Conservation (phyloP, 2,113 vertebrate species). For the Dipodomys spectabilis region DNA sequence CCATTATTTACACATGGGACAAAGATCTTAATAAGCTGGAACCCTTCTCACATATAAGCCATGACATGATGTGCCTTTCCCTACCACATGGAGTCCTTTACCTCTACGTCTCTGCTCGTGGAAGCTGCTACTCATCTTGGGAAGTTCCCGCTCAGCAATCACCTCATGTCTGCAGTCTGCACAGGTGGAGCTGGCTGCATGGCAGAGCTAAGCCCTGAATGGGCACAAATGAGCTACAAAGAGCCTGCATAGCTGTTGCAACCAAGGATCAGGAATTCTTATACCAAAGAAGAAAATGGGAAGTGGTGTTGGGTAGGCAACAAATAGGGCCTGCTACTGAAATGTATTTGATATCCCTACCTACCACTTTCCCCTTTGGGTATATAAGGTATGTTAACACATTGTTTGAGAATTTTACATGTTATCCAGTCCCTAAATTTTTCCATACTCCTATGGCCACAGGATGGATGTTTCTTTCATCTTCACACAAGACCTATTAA, state of each 20-base stretch:
- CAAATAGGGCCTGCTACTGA: background rate
- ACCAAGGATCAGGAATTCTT: background rate
- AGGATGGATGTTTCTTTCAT: background rate
- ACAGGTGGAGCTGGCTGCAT: background rate
- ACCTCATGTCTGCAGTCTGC: background rate
- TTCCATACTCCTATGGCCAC: background rate
- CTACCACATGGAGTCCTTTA: background rate
- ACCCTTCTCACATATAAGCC: background rate
- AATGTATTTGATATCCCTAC: background rate
- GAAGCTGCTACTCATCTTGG: background rate
- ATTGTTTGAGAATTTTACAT: background rate
- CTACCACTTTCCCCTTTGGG: background rate
- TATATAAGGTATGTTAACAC: background rate
- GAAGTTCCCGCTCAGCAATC: background rate
- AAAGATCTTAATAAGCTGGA: constrained; percentile 36
- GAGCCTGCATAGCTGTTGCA: background rate
- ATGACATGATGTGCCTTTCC: background rate
- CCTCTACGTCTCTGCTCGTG: background rate
- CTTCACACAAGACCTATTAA: background rate
- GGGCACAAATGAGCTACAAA: background rate
- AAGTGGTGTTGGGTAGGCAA: background rate
- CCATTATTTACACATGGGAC: constrained; percentile 65
- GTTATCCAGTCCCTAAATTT: background rate
- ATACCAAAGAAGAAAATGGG: background rate
- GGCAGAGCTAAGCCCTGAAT: background rate